Evolutionary conservation across 30 jellyfish, hydroid and myxozoan genomes (phyloP).

Genomic region (Chironex yamaguchii): DNA sequence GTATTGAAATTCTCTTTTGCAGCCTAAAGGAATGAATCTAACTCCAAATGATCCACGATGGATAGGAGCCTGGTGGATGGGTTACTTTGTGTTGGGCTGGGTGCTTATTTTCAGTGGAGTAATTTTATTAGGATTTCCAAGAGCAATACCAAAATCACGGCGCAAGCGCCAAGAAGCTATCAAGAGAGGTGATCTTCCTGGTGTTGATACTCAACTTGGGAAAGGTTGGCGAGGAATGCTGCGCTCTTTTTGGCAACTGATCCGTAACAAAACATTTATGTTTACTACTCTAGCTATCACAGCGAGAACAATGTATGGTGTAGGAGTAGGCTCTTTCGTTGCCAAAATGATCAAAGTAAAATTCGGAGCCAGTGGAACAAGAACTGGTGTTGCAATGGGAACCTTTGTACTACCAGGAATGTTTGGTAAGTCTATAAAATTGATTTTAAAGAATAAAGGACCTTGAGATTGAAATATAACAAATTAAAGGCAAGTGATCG

Average conservation of each 20-base stretch:
- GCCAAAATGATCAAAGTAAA: slow-evolving; percentile 73
- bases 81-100: slow-evolving; percentile 74
- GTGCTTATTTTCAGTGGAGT: slow-evolving; percentile 67
- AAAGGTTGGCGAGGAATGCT: slow-evolving; percentile 64
- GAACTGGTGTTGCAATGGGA: slow-evolving; percentile 66
- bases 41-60: slow-evolving; percentile 72
- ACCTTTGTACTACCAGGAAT: slow-evolving; percentile 83
- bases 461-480: too few species aligned
- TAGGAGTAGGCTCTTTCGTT: slow-evolving; percentile 70
- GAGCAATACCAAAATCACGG: slow-evolving; percentile 46
- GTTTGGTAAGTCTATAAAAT: too few species aligned
- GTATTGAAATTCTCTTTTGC: neutral
- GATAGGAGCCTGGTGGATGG: slow-evolving; percentile 98
- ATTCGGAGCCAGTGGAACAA: slow-evolving; percentile 71
- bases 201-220: slow-evolving; percentile 58
- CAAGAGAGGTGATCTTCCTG: slow-evolving; percentile 72
- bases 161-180: slow-evolving; percentile 68
- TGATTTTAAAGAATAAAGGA: too few species aligned
- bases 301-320: slow-evolving; percentile 56
- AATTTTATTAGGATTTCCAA: slow-evolving; percentile 74
- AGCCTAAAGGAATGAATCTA: slow-evolving; percentile 77
- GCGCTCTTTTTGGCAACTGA: slow-evolving; percentile 42
- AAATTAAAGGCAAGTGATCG: too few species aligned
- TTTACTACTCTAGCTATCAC: slow-evolving; percentile 74
- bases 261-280: slow-evolving; percentile 66